Conservation (phyloP, 2,888 invertebrate genomes). For the Hanleya hanleyi region DNA sequence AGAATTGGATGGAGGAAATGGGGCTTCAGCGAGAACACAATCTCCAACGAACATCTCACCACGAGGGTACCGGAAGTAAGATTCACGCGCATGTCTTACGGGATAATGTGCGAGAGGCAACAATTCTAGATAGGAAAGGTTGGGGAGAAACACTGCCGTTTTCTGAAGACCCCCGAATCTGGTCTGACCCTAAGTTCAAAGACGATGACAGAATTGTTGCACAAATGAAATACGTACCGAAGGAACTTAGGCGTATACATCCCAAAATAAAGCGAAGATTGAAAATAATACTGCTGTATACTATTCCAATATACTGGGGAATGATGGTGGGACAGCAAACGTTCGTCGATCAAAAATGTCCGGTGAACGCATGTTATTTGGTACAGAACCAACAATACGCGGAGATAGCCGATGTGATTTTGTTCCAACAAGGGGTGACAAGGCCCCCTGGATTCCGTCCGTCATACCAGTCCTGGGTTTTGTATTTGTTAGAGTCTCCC, state of each 20-base stretch:
- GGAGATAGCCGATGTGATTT: constrained; percentile 86
- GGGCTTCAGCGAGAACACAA: too few relatives aligned
- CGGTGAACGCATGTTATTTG: constrained; percentile 88
- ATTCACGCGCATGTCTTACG: too few relatives aligned
- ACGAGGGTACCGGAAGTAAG: too few relatives aligned
- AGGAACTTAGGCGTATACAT: neutral
- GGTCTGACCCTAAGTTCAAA: too few relatives aligned
- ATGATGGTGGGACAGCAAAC: constrained; percentile 77
- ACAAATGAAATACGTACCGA: neutral
- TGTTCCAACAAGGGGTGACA: constrained; percentile 77
- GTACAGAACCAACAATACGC: constrained; percentile 84
- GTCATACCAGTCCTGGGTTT: constrained; percentile 83
- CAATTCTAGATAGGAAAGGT: too few relatives aligned
- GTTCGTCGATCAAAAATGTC: constrained; percentile 85
- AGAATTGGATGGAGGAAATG: too few relatives aligned
- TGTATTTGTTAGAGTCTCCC: constrained; percentile 96
- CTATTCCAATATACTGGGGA: constrained; percentile 53
- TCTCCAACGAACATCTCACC: too few relatives aligned
- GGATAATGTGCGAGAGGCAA: too few relatives aligned
- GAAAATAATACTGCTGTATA: constrained; percentile 57
- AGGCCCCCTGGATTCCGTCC: constrained; percentile 63
- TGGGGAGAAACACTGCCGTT: too few relatives aligned
- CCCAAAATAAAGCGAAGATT: constrained; percentile 27
- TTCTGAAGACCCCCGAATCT: too few relatives aligned
- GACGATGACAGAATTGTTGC: neutral